Evolutionary conservation across 2,113 vertebrate species (phyloP).

Genomic region (Prunella himalayana): DNA sequence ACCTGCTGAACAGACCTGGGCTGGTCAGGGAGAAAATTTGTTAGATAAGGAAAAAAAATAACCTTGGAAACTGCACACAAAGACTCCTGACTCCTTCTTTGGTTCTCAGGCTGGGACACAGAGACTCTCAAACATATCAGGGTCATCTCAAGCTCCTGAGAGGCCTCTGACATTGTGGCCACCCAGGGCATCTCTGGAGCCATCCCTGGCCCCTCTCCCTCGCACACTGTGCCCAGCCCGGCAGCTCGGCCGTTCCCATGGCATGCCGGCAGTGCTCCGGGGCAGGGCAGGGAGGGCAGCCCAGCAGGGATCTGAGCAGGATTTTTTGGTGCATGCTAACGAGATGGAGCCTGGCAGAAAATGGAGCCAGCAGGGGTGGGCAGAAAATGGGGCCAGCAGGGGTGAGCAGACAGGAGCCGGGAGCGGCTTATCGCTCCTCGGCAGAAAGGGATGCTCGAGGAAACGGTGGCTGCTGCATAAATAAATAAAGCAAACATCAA

Average conservation of each 20-base stretch:
- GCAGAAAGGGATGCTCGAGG: not conserved
- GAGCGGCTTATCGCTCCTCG: slow-evolving; percentile 10
- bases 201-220: rapidly evolving
- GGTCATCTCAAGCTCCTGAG: no score
- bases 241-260: not conserved
- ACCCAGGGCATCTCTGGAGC: not conserved
- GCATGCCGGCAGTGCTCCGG: not conserved
- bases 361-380: not conserved
- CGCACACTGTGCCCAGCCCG: not conserved
- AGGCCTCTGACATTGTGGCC: no score
- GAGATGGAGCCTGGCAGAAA: not conserved
- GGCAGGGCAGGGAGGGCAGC: not conserved
- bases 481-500: slow-evolving; percentile 44
- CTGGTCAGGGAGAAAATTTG: no score
- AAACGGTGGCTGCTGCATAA: not conserved
- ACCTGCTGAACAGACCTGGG: no score
- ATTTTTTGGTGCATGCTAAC: not conserved
- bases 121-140: no score
- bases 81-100: no score
- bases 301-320: not conserved
- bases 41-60: no score
- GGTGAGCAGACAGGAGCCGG: not conserved
- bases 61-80: no score
- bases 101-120: no score
- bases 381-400: not conserved